Evolutionary conservation across 2,888 invertebrate genomes (phyloP), one percentile per base, ranked within the genome.

Genomic region (Actias luna): DNA sequence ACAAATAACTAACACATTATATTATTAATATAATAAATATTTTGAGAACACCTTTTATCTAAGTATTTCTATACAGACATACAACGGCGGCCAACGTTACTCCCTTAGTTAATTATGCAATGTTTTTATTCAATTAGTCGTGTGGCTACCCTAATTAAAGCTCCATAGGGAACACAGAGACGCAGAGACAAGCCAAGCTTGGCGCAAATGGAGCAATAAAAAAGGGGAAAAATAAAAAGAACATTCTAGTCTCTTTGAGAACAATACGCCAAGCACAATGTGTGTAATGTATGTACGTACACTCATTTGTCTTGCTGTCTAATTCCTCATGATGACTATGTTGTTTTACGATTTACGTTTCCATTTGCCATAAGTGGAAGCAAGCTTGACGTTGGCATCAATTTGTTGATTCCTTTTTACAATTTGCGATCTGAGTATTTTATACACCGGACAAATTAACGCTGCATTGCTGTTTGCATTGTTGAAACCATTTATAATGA

Each of bases 101-200:
- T 63, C 31, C 18, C 27, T 55, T 77, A 76, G 77, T 88, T 86
- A 86, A 88, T 88, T 86, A 89, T 87, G 80, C 84, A 87, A 83
- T 89, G 88, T 88, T 89, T 89, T 88, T 87, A 89, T 90, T 89
- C 87, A 90, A 89, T 88, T 87, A 90, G 82, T 79, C 80, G 83
- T 80, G 83, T 83, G 82, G 80, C 79, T 82, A 80, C 83, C 84
- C 83, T 90, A 89, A 89, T 90, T 88, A 88, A 77, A 77, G 75
- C 68, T 72, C 77, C 79, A 75, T 78, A 78, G 82, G 80, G 78
- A 79, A 71, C 73, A 72, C 73, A 71, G 75, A 82, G 76, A 74
- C 73, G 75, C 77, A 78, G 77, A 80, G 71, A 76, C 79, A 78
- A 78, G 77, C 74, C 79, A 77, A 79, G 81, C 80, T 80, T 79